A percentile compares a stretch with the other conserved stretches of the same genome.
Evolutionary conservation across 2,888 invertebrate genomes (phyloP).

Genomic region (Leptinotarsa juncta): DNA sequence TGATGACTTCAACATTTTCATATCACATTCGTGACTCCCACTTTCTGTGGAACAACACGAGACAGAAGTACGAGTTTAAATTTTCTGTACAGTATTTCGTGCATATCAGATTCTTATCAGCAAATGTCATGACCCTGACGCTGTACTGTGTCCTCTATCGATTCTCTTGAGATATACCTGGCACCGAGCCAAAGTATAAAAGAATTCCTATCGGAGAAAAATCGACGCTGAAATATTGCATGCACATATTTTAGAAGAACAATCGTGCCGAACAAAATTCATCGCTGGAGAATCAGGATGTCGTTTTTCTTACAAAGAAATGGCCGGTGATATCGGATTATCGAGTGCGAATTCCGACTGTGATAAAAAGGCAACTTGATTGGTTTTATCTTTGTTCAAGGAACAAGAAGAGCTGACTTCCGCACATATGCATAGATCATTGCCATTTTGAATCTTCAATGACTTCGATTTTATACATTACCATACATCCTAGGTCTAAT

Average conservation of each 20-base stretch:
- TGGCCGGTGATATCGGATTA: not conserved
- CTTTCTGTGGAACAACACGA: no score
- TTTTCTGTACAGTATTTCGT: no score
- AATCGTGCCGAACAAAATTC: not conserved
- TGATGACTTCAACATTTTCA: no score
- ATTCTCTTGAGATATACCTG: conserved; percentile 1
- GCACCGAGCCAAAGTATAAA: conserved; percentile 4
- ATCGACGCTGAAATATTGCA: not conserved
- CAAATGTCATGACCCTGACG: not conserved
- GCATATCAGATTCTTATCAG: no score
- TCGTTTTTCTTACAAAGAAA: conserved; percentile 7
- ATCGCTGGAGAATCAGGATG: not conserved
- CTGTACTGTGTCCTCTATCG: not conserved
- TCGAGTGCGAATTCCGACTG: not conserved
- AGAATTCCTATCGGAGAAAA: not conserved
- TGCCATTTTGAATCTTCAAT: no score
- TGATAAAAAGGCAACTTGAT: not conserved
- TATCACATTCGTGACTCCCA: no score
- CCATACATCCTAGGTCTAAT: no score
- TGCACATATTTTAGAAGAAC: conserved; percentile 6
- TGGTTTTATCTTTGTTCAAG: not conserved
- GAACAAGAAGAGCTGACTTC: not conserved
- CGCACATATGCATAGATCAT: no score
- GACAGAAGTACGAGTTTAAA: no score
- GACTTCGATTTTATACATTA: no score